Evolutionary conservation across 2,888 invertebrate species (phyloP), one percentile per base, ranked within the genome.

Genomic region (Xestia rhomboidea): DNA sequence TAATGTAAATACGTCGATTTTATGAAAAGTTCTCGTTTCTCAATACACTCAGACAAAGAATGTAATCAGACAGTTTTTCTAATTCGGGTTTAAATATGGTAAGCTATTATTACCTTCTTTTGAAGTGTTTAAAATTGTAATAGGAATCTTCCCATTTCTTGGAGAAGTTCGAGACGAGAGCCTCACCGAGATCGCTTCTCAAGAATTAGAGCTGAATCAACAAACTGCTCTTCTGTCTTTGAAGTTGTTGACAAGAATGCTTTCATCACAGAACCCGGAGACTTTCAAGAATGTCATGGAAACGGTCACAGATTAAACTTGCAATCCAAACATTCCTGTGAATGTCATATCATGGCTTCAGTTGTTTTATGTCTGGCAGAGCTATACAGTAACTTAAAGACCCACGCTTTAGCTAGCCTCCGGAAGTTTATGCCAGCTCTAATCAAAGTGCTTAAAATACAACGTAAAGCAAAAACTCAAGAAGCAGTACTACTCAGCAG

Each of bases 151-250:
- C n/a, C n/a, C n/a, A n/a, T n/a, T n/a, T n/a, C n/a, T n/a, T n/a
- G n/a, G n/a, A n/a, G 95, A 97, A 64, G 92, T 91, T 11, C 95
- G 95, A 68, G 93, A 95, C 18, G 92, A 94, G 1, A 88, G 57
- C 24, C 63, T 91, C 15, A 91, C 88, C 64, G 92, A 95, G n/a
- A 90, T 93, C 3, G 93, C 93, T 54, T 91, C 93, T 11, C 97
- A 97, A 79, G 98, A 98, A 89, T 91, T 97, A 66, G 97, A 98
- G 87, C 93, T 98, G 30, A 97, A 98, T 83, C 98, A 98, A 88
- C 99, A 99, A 95, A 98, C 98, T 0, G 98, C 98, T 0, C 95
- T 99, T 46, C 97, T 99, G 64, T 98, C 98, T 0, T 93, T 99
- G 66, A 99, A 99, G 93, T 94, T 99, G 24, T 93, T 99, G n/a